Percentiles rank a stretch among this genome's conserved stretches.
phyloP scores from a whole-genome alignment of 2,888 invertebrate genomes.

The Sipha maydis region DNA sequence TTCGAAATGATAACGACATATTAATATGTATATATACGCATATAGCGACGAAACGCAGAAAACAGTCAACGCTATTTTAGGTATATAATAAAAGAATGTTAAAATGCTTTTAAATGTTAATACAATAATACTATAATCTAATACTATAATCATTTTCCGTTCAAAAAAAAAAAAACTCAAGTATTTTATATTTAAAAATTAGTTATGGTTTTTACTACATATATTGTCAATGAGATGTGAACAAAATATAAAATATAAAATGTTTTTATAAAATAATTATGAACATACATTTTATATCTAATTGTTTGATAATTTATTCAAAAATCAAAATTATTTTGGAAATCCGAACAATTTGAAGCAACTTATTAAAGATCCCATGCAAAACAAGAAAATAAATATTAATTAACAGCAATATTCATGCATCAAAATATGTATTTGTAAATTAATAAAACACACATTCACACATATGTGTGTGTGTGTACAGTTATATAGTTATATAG shows the following conservation, averaged over 20 bases:
- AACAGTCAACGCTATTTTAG: background rate
- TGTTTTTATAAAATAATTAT: background rate
- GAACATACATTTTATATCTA: background rate
- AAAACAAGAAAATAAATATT: too few species aligned
- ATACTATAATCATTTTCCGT: too few species aligned
- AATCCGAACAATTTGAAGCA: background rate
- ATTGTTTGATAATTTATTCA: background rate
- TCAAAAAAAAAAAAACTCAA: background rate
- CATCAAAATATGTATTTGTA: too few species aligned
- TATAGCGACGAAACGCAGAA: background rate
- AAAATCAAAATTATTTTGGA: background rate
- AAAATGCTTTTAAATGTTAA: background rate
- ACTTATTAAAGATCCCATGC: background rate
- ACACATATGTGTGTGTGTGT: too few species aligned
- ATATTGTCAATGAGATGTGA: background rate
- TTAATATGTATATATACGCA: background rate
- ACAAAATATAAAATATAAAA: background rate
- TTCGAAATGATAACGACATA: constrained; percentile 25
- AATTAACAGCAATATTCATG: too few species aligned
- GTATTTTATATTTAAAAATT: constrained; percentile 5
- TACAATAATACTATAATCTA: too few species aligned
- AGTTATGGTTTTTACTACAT: background rate
- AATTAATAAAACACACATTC: too few species aligned
- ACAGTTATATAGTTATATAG: too few species aligned
- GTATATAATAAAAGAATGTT: constrained; percentile 15